Base-by-base conservation (phyloP, 2,113 vertebrate species). In the Hassar affinis region DNA sequence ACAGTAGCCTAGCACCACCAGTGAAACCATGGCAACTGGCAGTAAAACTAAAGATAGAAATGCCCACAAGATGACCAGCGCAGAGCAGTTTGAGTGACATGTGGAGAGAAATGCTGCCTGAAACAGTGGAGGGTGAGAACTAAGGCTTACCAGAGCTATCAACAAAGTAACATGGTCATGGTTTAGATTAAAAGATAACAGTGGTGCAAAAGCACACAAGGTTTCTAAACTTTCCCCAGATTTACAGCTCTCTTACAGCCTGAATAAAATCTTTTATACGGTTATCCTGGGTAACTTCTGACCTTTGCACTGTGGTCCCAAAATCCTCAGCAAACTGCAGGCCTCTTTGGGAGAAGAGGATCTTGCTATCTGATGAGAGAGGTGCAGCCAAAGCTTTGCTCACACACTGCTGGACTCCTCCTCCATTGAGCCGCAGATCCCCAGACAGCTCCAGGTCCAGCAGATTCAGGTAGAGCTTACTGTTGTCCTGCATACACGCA, bases 311-410 rank as follows among this genome's bases (percentile, higher is more conserved):
- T 2, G 92, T 93, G 82, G 88, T 91, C 75, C 95, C 94, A 68
- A 94, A 95, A 85, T 96, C 96, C 89, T 96, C 95, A 0, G 93
- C 93, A 35, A 94, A 96, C 86, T 96, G 95, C 14, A 96, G 93
- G 56, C 94, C 91, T 82, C 94, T 93, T 81, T 95, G 94, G 2
- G 96, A 96, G 69, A 96, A 92, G 61, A 94, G 83, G 64, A 95
- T 92, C 82, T 96, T 96, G 68, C 92, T 90, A 59, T 93, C 90
- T 5, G 94, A 88, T 6, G 92, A 89, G 20, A 96, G 94, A 10
- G 93, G 91, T 66, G 95, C 94, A 6, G 91, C 91, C 81, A 96
- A 90, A 0, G 95, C 95, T 30, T 93, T 91, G 17, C 93, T 94
- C 75, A 96, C 93, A 78, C 96, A 96, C 72, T 92, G 89, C 90